Evolutionary conservation across 2,797 vertebrate species (phyloP), one percentile per base, ranked within the genome.

Genomic region (Sternotherus odoratus): DNA sequence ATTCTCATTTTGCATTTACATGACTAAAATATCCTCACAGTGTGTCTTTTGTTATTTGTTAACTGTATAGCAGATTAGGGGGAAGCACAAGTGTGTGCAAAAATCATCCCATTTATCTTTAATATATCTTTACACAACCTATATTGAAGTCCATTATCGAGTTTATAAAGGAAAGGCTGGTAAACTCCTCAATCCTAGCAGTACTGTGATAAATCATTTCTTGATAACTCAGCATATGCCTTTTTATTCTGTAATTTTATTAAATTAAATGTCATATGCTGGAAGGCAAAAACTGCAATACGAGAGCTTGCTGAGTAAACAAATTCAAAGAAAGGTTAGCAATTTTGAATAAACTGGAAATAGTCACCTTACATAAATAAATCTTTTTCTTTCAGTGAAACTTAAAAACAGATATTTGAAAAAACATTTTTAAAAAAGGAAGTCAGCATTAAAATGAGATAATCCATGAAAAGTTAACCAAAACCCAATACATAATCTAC

Each of bases 371-470:
- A 39, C 46, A 79, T 56, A 93, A 86, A 63, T 43, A 94, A 83
- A 51, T 50, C 84, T 93, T 74, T 57, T 91, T 93, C 79, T 95
- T 79, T 33, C 79, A 86, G 30, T 86, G 82, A 91, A 95, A 82
- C 26, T 82, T 46, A 13, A 87, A 13, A 87, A 88, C 5, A 12
- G 6, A 56, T 80, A 84, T 77, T 88, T 85, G 78, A 91, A 95
- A 91, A 49, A 49, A 66, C 82, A 87, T 91, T 57, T 88, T 39
- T 33, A 86, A 88, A 48, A 85, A 95, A 88, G 15, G 26, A 28
- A 87, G 36, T 72, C 11, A 66, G 72, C 43, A 48, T 12, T 33
- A 77, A 92, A 94, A 57, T 79, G 53, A 94, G 78, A 66, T 51
- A 90, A 92, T 75, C n/a, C 46, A 80, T 54, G 36, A 90, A 93